Evolutionary conservation across 2,797 vertebrate genomes (phyloP).

Genomic region (Meriones psammophilus): DNA sequence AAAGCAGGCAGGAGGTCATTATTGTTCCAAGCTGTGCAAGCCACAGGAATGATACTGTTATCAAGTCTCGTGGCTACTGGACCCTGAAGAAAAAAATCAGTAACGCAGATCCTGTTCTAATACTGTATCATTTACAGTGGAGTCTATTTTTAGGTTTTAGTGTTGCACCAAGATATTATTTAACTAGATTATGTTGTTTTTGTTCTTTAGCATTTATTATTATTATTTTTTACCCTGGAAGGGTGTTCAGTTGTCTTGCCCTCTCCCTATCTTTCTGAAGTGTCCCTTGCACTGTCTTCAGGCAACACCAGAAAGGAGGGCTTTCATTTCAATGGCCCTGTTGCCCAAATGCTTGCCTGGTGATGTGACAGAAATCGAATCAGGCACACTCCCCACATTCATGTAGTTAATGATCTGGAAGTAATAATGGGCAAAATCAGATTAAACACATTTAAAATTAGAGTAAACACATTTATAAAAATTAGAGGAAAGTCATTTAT

Average conservation of each 20-base stretch:
- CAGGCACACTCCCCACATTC: neutral
- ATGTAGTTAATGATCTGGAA: slow-evolving; percentile 69
- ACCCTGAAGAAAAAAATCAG: neutral
- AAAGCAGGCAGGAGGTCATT: neutral
- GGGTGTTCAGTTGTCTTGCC: neutral
- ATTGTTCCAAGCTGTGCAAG: neutral
- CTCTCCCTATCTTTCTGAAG: neutral
- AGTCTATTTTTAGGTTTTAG: slow-evolving; percentile 15
- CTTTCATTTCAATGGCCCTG: fast-evolving
- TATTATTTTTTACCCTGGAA: neutral
- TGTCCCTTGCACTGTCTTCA: neutral
- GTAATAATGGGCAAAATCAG: slow-evolving; percentile 64
- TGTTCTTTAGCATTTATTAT: neutral
- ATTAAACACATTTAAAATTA: slow-evolving; percentile 69
- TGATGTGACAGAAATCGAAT: neutral
- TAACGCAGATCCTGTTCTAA: neutral
- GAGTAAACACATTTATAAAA: slow-evolving; percentile 69
- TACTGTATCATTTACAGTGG: neutral
- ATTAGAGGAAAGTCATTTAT: slow-evolving; percentile 35
- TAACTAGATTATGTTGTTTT: neutral
- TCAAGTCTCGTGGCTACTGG: neutral
- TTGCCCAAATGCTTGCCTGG: neutral
- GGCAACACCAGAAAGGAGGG: neutral
- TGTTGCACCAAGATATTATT: neutral
- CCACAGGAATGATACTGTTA: neutral